Evolutionary conservation across 2,113 vertebrate species (phyloP).

Genomic region (Antechinus stuartii): DNA sequence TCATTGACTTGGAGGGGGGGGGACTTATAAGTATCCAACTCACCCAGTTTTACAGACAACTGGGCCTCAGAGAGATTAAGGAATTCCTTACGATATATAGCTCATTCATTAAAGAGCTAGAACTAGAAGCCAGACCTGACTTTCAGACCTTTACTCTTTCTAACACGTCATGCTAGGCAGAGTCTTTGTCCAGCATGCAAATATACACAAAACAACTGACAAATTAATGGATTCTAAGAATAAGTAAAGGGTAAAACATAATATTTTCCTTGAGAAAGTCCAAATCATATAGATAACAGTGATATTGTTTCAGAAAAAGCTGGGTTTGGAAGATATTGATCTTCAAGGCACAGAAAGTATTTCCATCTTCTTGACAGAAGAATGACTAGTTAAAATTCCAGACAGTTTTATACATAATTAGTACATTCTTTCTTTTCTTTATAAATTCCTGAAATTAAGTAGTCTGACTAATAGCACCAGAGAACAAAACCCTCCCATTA

Average conservation of each 20-base stretch:
- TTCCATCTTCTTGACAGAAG: slow-evolving; percentile 34
- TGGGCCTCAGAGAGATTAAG: background rate
- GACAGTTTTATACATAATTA: slow-evolving; percentile 23
- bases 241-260: slow-evolving; percentile 13
- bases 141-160: background rate
- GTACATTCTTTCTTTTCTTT: slow-evolving; percentile 38
- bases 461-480: slow-evolving; percentile 8
- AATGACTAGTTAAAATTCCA: slow-evolving; percentile 26
- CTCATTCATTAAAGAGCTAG: background rate
- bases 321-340: slow-evolving; percentile 37
- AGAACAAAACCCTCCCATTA: slow-evolving; percentile 11
- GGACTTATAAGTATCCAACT: background rate
- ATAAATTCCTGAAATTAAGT: slow-evolving; percentile 25
- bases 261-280: slow-evolving; percentile 21
- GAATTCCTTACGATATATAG: background rate
- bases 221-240: slow-evolving; percentile 8
- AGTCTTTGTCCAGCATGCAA: background rate
- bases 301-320: background rate
- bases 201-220: background rate
- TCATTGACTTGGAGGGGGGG: background rate
- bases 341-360: slow-evolving; percentile 14
- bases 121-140: background rate
- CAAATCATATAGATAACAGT: slow-evolving; percentile 40
- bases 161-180: background rate
- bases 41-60: background rate